phyloP scores from a whole-genome alignment of 1,140 invertebrate genomes.

The Megathymus violae region DNA sequence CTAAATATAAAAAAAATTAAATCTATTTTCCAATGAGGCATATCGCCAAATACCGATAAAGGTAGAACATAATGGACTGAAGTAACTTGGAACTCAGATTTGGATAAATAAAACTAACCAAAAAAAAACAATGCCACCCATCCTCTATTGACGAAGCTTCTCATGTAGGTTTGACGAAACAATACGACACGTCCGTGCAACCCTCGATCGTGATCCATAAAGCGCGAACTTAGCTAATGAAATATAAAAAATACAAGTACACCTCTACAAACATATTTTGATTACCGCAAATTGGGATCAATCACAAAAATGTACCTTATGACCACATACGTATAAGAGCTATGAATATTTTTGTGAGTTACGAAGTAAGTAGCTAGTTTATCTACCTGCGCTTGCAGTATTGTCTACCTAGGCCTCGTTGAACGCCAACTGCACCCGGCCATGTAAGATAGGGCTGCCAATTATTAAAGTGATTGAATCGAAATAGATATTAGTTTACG shows the following conservation, averaged over 20 bases:
- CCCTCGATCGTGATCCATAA: conserved; percentile 78
- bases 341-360: conserved; percentile 25
- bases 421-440: conserved; percentile 75
- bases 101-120: conserved; percentile 16
- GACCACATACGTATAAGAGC: background rate
- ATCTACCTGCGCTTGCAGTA: conserved; percentile 77
- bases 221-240: conserved; percentile 83
- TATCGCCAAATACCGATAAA: too few species aligned
- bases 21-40: too few species aligned
- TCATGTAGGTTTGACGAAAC: conserved; percentile 77
- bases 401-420: conserved; percentile 69
- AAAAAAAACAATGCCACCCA: conserved; percentile 68
- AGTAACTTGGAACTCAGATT: conserved; percentile 1
- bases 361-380: conserved; percentile 45
- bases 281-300: background rate
- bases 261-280: conserved; percentile 50
- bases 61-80: background rate
- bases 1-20: too few species aligned
- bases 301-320: conserved; percentile 13
- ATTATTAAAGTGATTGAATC: conserved; percentile 32
- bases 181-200: conserved; percentile 71
- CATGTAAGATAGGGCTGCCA: conserved; percentile 62
- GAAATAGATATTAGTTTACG: conserved; percentile 4
- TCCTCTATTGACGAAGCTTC: conserved; percentile 76
- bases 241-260: conserved; percentile 77